These are phyloP conservation scores for Cecidostiba fungosa DNA, from an alignment of 2,888 invertebrate genomes.

Conservation along the genomic window DNA sequence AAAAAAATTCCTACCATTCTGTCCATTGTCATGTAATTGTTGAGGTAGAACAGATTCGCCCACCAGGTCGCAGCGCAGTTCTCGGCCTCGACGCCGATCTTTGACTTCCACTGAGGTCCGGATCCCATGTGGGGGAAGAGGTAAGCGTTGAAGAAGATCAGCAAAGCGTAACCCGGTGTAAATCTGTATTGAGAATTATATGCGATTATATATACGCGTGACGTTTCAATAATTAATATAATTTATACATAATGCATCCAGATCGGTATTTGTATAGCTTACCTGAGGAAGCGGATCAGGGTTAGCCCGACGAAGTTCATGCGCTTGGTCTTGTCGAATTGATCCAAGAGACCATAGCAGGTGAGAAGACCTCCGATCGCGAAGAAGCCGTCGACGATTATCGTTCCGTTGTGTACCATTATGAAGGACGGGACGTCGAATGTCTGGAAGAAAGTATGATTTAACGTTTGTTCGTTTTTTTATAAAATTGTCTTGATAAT, in stretches of 20 bases:
- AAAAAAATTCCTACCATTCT: constrained; percentile 62
- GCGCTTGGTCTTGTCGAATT: constrained; percentile 68
- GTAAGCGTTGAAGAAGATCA: constrained; percentile 70
- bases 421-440: constrained; percentile 48
- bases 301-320: constrained; percentile 56
- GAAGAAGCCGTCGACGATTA: constrained; percentile 71
- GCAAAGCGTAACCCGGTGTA: constrained; percentile 71
- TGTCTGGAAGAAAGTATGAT: constrained; percentile 36
- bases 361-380: constrained; percentile 70
- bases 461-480: not conserved
- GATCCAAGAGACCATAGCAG: constrained; percentile 68
- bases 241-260: no score
- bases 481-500: not conserved
- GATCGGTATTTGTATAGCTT: constrained; percentile 41
- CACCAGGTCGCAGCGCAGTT: constrained; percentile 73
- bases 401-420: constrained; percentile 67
- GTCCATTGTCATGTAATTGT: constrained; percentile 71
- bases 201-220: not conserved
- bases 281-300: constrained; percentile 62
- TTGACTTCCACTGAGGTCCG: constrained; percentile 73
- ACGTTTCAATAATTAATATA: not conserved
- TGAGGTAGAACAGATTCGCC: constrained; percentile 74
- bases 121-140: constrained; percentile 70
- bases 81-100: constrained; percentile 67
- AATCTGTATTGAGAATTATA: constrained; percentile 63